Evolutionary conservation across 2,888 invertebrate species (phyloP).

Genomic region (Eilema sororculum): DNA sequence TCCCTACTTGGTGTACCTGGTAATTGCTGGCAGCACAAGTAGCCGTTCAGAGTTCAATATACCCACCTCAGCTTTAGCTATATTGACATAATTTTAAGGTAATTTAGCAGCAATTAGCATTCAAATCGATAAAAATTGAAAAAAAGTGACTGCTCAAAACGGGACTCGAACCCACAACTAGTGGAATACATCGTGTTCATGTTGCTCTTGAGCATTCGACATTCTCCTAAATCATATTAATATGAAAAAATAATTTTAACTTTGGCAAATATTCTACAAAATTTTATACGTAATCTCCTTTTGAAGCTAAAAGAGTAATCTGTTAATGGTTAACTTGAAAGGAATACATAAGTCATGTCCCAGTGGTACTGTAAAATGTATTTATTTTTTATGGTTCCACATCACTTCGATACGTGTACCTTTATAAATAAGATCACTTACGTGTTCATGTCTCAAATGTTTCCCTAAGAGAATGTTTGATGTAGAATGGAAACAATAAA

Average conservation of each 20-base stretch:
- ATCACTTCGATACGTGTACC: constrained; percentile 9
- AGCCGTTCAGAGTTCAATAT: too few species aligned
- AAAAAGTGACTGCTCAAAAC: too few species aligned
- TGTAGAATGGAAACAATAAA: constrained; percentile 19
- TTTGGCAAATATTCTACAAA: too few species aligned
- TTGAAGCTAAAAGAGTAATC: not conserved
- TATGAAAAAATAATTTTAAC: not conserved
- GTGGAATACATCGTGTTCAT: too few species aligned
- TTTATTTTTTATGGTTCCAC: constrained; percentile 17
- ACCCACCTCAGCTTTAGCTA: too few species aligned
- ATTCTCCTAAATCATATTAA: not conserved
- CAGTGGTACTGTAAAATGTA: constrained; percentile 1
- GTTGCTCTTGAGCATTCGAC: too few species aligned
- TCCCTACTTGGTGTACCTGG: too few species aligned
- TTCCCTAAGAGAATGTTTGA: constrained; percentile 21
- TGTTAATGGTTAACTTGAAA: not conserved
- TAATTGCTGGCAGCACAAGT: too few species aligned
- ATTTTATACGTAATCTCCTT: not conserved
- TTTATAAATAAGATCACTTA: constrained; percentile 23
- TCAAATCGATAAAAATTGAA: too few species aligned
- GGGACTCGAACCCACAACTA: too few species aligned
- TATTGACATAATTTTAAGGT: too few species aligned
- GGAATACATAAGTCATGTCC: constrained; percentile 2
- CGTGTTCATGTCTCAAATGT: constrained; percentile 13
- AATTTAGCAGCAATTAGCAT: too few species aligned